Evolutionary conservation across 1,140 invertebrate genomes (phyloP).

Genomic region (Lutraria rhynchaena): DNA sequence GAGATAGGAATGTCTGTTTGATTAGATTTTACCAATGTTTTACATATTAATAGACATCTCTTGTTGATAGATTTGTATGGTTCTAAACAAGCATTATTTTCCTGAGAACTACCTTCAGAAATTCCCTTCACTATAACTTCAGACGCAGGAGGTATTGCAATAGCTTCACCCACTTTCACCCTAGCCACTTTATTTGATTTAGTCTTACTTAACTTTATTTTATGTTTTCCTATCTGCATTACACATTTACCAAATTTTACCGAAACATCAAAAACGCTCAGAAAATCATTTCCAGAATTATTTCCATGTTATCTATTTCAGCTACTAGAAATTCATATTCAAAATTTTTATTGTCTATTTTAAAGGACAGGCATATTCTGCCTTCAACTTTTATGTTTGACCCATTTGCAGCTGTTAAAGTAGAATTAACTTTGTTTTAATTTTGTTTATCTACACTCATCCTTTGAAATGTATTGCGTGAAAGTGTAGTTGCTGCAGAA

Average conservation of each 20-base stretch:
- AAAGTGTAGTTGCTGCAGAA: neutral
- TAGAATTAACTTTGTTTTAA: neutral
- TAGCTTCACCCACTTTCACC: neutral
- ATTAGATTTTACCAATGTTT: neutral
- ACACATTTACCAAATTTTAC: neutral
- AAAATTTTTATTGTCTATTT: neutral
- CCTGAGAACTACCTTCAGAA: too few species aligned
- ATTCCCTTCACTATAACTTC: slow-evolving; percentile 3
- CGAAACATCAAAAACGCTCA: neutral
- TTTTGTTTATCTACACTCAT: neutral
- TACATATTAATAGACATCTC: neutral
- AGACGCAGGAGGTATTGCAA: slow-evolving; percentile 1
- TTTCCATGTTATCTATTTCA: neutral
- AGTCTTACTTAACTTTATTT: neutral
- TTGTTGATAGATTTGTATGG: neutral
- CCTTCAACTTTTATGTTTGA: neutral
- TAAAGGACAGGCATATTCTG: neutral
- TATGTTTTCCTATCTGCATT: neutral
- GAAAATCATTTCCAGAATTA: neutral
- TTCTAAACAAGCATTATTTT: too few species aligned
- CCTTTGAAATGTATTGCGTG: neutral
- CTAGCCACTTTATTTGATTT: slow-evolving; percentile 2
- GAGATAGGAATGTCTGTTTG: neutral
- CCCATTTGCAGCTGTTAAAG: neutral
- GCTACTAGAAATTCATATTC: neutral